A percentile compares a stretch with the other conserved stretches of the same genome.
phyloP scores from a whole-genome alignment of 2,888 invertebrate genomes.

The Sphinx pinastri region DNA sequence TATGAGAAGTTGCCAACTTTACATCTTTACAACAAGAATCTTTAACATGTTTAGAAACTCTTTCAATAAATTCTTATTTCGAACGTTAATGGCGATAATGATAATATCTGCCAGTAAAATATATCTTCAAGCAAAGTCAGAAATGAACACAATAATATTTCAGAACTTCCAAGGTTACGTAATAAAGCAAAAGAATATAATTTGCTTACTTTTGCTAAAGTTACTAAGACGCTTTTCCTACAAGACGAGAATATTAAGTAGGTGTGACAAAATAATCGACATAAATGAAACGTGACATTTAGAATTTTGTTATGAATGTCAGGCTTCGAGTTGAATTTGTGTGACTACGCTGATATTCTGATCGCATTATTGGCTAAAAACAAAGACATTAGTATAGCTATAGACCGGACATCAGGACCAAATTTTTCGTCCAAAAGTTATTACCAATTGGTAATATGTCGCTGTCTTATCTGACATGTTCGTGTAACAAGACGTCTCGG shows the following conservation, averaged over 20 bases:
- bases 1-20: not conserved
- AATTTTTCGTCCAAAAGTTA: too few relatives aligned
- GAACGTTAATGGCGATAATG: slow-evolving; percentile 16
- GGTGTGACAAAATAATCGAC: not conserved
- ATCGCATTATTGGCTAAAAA: too few relatives aligned
- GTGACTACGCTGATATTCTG: too few relatives aligned
- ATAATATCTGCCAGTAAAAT: slow-evolving; percentile 10
- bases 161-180: slow-evolving; percentile 6
- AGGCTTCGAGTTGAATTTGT: too few relatives aligned
- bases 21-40: not conserved
- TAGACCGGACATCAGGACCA: too few relatives aligned
- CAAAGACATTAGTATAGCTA: too few relatives aligned
- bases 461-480: too few relatives aligned
- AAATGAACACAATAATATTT: not conserved
- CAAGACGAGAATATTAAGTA: slow-evolving; percentile 4
- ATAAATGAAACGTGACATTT: not conserved
- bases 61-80: slow-evolving; percentile 21
- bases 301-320: not conserved
- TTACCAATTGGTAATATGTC: too few relatives aligned
- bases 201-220: slow-evolving; percentile 16
- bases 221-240: not conserved
- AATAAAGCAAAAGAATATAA: slow-evolving; percentile 16
- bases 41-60: slow-evolving; percentile 8
- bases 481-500: too few relatives aligned
- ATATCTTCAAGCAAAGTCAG: slow-evolving; percentile 8